Base-by-base conservation (phyloP, 2,888 invertebrate species). In the Amorpha juglandis region DNA sequence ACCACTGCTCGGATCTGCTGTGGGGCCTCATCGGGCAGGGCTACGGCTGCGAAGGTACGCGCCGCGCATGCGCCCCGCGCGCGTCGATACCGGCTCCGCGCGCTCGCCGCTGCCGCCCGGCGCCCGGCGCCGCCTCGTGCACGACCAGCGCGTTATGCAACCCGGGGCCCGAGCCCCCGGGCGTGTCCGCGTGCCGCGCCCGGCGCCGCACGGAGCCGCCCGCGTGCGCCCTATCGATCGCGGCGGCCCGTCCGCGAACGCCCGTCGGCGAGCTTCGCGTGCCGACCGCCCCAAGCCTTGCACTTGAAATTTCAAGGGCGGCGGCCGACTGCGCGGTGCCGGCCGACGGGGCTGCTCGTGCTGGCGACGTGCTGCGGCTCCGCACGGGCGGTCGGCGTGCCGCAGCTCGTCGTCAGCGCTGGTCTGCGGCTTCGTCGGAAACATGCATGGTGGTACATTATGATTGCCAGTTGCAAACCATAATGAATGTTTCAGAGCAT, bases 1-100 rank as follows among this genome's bases (percentile, higher is more conserved):
- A 99, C 95, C 99, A 99, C 95, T 99, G 99, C 96, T 98, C 99
- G 93, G 99, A 99, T 94, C 97, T 99, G 96, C 96, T 99, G 89
- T 99, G 99, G 99, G 99, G 99, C 92, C 96, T 99, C 94, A 98
- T 99, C 93, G 98, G 99, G 94, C 99, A 99, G 95, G 99, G 99
- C 94, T 99, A 98, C 95, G 98, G 98, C 92, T 99, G 99, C 96
- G 99, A 99, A 98, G 99, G 99, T 99, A 94, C 94, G 94, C 88
- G 80, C 74, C 90, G 89, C 90, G 90, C 90, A 89, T 91, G 91
- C 92, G 90, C 88, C 84, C 80, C 84, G 82, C 77, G 86, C 83
- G 82, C 88, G 87, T 89, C 91, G 89, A 91, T 89, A 90, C 84
- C 87, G 81, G 80, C 83, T 78, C 81, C 84, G 82, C 85, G 84